A percentile compares a stretch with the other conserved stretches of the same genome.
These are phyloP conservation scores for Rhinopithecus roxellana DNA, from an alignment of 2,113 vertebrate genomes.

Conservation along the genomic window DNA sequence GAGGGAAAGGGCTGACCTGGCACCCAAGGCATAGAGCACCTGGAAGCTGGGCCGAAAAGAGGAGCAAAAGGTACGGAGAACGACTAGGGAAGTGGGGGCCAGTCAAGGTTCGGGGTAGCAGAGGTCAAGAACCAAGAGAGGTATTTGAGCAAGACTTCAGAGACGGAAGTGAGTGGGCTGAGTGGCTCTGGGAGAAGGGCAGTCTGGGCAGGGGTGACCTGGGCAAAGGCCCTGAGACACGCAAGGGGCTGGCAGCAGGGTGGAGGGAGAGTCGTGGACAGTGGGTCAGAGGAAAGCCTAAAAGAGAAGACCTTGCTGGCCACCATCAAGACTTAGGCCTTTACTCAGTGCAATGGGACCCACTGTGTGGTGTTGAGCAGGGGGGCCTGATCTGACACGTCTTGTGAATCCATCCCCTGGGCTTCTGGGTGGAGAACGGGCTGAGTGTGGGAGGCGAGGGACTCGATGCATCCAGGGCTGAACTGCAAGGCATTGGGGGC, in stretches of 20 bases:
- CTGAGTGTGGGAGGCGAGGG: too few relatives aligned
- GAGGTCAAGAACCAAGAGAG: background rate
- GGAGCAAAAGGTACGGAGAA: background rate
- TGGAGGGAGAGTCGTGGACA: rapidly evolving
- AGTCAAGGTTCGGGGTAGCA: too few relatives aligned
- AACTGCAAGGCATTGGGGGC: rapidly evolving
- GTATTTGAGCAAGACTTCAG: background rate
- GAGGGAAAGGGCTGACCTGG: too few relatives aligned
- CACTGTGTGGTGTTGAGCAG: background rate
- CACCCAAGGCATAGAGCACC: rapidly evolving
- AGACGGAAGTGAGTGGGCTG: background rate
- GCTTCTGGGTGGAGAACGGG: background rate
- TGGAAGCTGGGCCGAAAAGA: background rate
- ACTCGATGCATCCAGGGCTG: background rate
- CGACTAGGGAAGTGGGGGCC: background rate
- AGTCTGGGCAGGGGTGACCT: background rate
- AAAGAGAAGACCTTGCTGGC: background rate
- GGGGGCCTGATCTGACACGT: too few relatives aligned
- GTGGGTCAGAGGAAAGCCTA: background rate
- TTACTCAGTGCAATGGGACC: background rate
- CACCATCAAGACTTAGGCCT: background rate
- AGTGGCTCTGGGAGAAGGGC: too few relatives aligned
- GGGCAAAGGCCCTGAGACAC: background rate
- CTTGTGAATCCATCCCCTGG: rapidly evolving
- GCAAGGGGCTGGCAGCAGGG: background rate